Percentiles rank a stretch among this genome's conserved stretches.
These are phyloP conservation scores for Pseudocheirus occidentalis DNA, from an alignment of 2,797 vertebrate genomes.

Conservation along the genomic window DNA sequence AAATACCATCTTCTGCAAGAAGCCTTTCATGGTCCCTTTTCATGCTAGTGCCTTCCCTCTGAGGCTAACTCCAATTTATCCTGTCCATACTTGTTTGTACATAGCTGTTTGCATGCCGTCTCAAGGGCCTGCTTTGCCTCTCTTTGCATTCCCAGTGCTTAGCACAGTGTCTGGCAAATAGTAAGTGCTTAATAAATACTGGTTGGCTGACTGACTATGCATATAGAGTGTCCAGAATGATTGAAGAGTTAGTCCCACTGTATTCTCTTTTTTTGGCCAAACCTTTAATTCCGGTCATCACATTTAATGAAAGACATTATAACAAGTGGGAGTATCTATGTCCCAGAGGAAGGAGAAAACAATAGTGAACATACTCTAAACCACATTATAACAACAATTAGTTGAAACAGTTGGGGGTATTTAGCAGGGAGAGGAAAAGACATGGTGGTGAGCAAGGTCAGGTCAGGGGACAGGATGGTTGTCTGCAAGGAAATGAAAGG, in stretches of 20 bases:
- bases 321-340: not conserved
- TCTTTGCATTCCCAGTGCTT: not conserved
- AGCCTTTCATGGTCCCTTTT: not conserved
- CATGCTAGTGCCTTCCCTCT: not conserved
- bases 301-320: not conserved
- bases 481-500: not conserved
- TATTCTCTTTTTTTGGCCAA: not conserved
- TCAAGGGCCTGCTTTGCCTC: not conserved
- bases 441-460: too few species aligned
- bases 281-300: not conserved
- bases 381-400: not conserved
- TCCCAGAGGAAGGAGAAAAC: not conserved
- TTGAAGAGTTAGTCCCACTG: not conserved
- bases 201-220: not conserved
- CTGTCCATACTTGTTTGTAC: not conserved
- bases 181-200: not conserved
- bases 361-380: not conserved
- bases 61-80: not conserved
- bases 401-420: not conserved
- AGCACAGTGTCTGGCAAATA: not conserved
- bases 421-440: not conserved
- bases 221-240: not conserved
- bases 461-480: not conserved
- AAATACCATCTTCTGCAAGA: not conserved
- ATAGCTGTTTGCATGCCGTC: not conserved